A percentile compares a stretch with the other conserved stretches of the same genome.
Conservation (phyloP, 2,797 vertebrate genomes). For the Pipistrellus kuhlii region DNA sequence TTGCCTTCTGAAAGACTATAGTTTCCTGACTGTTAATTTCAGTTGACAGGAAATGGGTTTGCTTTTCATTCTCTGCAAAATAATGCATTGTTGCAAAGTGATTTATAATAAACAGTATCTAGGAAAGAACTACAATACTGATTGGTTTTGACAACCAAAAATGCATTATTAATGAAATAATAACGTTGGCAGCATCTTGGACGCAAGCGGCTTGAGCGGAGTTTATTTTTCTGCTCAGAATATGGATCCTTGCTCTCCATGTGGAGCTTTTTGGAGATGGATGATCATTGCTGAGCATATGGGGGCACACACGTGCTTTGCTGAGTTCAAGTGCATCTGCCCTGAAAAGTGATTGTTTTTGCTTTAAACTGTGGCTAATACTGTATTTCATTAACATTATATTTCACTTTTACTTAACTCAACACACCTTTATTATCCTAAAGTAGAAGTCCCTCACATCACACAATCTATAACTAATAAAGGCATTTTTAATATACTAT, state of each 20-base stretch:
- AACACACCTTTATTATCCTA: slow-evolving; percentile 61
- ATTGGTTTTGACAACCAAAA: slow-evolving; percentile 88
- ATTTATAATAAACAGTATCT: slow-evolving; percentile 87
- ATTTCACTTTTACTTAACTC: slow-evolving; percentile 70
- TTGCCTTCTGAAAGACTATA: slow-evolving; percentile 80
- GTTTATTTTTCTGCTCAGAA: slow-evolving; percentile 82
- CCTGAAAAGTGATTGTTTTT: slow-evolving; percentile 49
- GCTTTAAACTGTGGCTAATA: slow-evolving; percentile 63
- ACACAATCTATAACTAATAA: background rate
- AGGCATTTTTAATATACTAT: background rate
- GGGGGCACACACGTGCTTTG: slow-evolving; percentile 15
- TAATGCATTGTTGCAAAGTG: slow-evolving; percentile 84
- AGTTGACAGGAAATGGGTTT: slow-evolving; percentile 84
- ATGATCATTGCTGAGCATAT: slow-evolving; percentile 71
- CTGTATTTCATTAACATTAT: slow-evolving; percentile 68
- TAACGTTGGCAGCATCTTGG: slow-evolving; percentile 85
- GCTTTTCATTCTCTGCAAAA: slow-evolving; percentile 86
- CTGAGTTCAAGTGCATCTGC: slow-evolving; percentile 37
- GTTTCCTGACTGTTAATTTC: slow-evolving; percentile 84
- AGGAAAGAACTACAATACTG: slow-evolving; percentile 84
- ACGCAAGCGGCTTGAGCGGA: slow-evolving; percentile 80
- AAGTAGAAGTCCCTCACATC: slow-evolving; percentile 62
- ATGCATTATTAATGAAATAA: slow-evolving; percentile 90
- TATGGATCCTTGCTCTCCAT: slow-evolving; percentile 76
- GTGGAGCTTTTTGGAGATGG: slow-evolving; percentile 75